phyloP scores from a whole-genome alignment of 30 jellyfish, hydroid and myxozoan genomes.

The Aurelia coerulea region DNA sequence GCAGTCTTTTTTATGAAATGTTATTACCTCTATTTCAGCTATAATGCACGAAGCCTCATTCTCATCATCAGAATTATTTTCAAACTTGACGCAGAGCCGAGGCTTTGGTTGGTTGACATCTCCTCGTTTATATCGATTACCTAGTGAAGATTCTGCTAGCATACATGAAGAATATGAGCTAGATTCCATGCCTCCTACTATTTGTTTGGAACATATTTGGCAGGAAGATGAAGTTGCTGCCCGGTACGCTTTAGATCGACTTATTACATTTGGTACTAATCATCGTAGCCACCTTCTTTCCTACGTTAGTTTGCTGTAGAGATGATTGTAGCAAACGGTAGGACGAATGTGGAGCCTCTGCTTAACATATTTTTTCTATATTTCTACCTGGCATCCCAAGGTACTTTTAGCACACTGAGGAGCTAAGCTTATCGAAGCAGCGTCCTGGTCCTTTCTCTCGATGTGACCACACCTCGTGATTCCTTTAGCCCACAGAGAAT shows the following conservation, averaged over 20 bases:
- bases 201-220: conserved; percentile 88
- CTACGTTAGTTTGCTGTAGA: too few relatives aligned
- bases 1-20: background rate
- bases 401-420: too few relatives aligned
- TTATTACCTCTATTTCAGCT: conserved; percentile 10
- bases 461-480: too few relatives aligned
- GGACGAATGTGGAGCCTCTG: background rate
- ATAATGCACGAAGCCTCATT: conserved; percentile 67
- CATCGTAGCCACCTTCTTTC: background rate
- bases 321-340: background rate
- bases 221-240: conserved; percentile 74
- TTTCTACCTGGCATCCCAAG: too few relatives aligned
- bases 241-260: conserved; percentile 29
- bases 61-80: conserved; percentile 33
- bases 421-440: too few relatives aligned
- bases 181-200: conserved; percentile 98
- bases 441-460: too few relatives aligned
- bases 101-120: conserved; percentile 61
- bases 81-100: conserved; percentile 37
- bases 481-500: too few relatives aligned
- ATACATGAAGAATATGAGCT: conserved; percentile 70
- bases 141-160: conserved; percentile 75
- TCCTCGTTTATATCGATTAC: conserved; percentile 77
- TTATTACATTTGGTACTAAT: background rate
- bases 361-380: too few relatives aligned